These are phyloP conservation scores for Geotrypetes seraphini DNA, from an alignment of 2,797 vertebrate species.

Conservation along the genomic window DNA sequence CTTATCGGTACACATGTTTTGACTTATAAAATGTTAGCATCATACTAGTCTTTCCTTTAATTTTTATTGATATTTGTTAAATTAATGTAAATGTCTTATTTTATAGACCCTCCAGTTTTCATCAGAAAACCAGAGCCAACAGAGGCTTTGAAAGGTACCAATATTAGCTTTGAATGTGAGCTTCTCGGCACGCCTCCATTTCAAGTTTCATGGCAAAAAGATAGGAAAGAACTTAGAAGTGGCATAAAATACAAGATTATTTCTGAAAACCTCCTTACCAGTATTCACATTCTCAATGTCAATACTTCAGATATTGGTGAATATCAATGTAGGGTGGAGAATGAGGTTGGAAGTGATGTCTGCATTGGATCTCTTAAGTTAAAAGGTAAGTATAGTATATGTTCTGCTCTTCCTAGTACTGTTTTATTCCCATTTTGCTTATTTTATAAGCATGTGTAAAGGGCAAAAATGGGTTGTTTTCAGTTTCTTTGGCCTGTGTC, in stretches of 20 bases:
- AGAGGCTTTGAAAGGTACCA: conserved; percentile 79
- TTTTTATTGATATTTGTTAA: too few relatives aligned
- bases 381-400: conserved; percentile 82
- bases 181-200: conserved; percentile 86
- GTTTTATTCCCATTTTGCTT: not conserved
- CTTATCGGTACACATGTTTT: too few relatives aligned
- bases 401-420: too few relatives aligned
- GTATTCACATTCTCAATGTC: conserved; percentile 83
- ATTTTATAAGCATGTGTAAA: too few relatives aligned
- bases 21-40: too few relatives aligned
- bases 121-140: conserved; percentile 77
- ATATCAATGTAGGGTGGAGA: conserved; percentile 85
- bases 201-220: conserved; percentile 91
- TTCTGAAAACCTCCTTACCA: conserved; percentile 67
- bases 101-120: conserved; percentile 85
- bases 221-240: conserved; percentile 73
- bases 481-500: not conserved
- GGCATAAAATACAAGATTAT: conserved; percentile 84
- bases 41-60: too few relatives aligned
- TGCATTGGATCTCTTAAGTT: conserved; percentile 78
- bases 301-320: conserved; percentile 83
- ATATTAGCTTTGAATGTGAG: conserved; percentile 82
- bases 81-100: conserved; percentile 9
- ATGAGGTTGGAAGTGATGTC: conserved; percentile 88
- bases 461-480: too few relatives aligned